These are phyloP conservation scores for Nephrotoma appendiculata DNA, from an alignment of 2,888 invertebrate species.

Conservation along the genomic window DNA sequence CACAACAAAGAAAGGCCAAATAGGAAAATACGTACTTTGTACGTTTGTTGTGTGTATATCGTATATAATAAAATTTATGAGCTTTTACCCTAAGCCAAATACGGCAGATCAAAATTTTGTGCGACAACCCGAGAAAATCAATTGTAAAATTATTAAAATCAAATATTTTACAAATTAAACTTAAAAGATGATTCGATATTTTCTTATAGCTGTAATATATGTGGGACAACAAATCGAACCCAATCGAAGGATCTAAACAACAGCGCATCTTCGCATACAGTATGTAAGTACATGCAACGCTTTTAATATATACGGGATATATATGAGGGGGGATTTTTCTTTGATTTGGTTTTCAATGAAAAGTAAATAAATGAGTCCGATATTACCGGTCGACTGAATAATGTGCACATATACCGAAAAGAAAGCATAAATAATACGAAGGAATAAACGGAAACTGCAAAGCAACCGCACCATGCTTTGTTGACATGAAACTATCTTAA, in stretches of 20 bases:
- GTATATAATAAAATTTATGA: background rate
- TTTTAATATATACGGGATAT: background rate
- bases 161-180: background rate
- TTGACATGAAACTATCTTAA: background rate
- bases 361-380: background rate
- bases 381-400: background rate
- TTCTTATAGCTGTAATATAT: background rate
- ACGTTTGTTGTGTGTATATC: background rate
- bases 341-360: background rate
- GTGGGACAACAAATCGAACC: background rate
- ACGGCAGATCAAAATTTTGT: background rate
- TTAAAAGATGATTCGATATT: background rate
- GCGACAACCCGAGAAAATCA: background rate
- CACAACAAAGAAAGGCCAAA: background rate
- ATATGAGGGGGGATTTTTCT: background rate
- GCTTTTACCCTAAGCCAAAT: background rate
- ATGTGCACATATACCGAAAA: background rate
- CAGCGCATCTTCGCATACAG: background rate
- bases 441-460: background rate
- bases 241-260: background rate
- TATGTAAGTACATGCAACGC: background rate
- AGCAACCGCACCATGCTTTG: background rate
- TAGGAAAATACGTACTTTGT: background rate
- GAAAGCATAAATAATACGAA: background rate
- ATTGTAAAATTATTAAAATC: background rate